Conservation (phyloP, 2,113 vertebrate species). For the Ptyas mucosa region DNA sequence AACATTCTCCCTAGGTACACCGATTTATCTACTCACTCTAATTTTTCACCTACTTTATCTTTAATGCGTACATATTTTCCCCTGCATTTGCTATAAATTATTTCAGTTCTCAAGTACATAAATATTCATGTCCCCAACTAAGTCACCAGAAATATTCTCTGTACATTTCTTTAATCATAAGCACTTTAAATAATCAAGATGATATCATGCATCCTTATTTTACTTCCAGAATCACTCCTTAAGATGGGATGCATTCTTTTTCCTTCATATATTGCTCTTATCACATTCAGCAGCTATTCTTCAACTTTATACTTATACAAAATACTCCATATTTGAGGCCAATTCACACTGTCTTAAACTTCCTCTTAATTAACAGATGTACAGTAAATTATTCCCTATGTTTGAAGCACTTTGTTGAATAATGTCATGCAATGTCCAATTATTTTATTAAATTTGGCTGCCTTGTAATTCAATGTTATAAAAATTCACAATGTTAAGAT, state of each 20-base stretch:
- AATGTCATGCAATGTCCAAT: neutral
- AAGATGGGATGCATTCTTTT: neutral
- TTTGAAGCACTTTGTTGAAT: neutral
- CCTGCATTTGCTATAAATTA: neutral
- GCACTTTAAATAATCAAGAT: neutral
- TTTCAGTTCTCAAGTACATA: neutral
- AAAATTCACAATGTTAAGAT: neutral
- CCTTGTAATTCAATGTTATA: neutral
- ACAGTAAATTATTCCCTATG: neutral
- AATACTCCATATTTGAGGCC: neutral
- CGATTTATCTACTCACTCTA: neutral
- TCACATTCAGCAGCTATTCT: neutral
- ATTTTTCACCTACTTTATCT: neutral
- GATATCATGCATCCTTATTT: neutral
- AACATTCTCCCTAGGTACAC: neutral
- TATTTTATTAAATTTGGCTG: conserved; percentile 5
- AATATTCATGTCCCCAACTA: neutral
- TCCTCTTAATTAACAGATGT: neutral
- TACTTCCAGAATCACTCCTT: neutral
- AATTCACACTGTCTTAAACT: neutral
- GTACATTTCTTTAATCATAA: neutral
- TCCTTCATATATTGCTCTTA: neutral
- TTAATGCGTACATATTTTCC: neutral
- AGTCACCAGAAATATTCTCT: neutral
- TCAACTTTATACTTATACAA: neutral